phyloP scores from a whole-genome alignment of 2,888 invertebrate species.

The Ornithoptera alexandrae region DNA sequence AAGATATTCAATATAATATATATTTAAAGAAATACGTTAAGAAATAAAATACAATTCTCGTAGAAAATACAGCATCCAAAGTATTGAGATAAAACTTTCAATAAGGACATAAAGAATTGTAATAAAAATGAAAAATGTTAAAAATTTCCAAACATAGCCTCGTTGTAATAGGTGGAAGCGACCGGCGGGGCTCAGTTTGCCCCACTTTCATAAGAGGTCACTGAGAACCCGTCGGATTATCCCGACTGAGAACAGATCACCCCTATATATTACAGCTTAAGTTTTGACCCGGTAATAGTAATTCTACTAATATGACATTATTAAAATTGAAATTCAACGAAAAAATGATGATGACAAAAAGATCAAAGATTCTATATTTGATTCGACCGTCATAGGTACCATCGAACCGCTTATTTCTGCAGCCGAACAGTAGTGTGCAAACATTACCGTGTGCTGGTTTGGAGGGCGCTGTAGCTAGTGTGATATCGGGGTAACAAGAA shows the following conservation, averaged over 20 bases:
- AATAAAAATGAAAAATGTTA: background rate
- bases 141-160: slow-evolving; percentile 2
- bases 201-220: slow-evolving; percentile 18
- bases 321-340: background rate
- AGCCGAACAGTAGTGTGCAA: too few relatives aligned
- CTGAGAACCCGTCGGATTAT: slow-evolving; percentile 7
- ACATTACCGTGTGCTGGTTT: too few relatives aligned
- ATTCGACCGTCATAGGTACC: too few relatives aligned
- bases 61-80: background rate
- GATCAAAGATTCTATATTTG: background rate
- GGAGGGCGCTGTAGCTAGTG: too few relatives aligned
- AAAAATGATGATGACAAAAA: background rate
- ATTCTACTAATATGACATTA: background rate
- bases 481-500: too few relatives aligned
- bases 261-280: slow-evolving; percentile 6
- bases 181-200: slow-evolving; percentile 3
- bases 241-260: background rate
- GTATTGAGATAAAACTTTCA: background rate
- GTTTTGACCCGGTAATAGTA: background rate
- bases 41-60: too few relatives aligned
- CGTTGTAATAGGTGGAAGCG: background rate
- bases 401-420: too few relatives aligned
- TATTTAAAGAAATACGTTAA: too few relatives aligned
- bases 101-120: background rate
- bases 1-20: too few relatives aligned